phyloP scores from a whole-genome alignment of 2,888 invertebrate species.

The Cephus pulcher region DNA sequence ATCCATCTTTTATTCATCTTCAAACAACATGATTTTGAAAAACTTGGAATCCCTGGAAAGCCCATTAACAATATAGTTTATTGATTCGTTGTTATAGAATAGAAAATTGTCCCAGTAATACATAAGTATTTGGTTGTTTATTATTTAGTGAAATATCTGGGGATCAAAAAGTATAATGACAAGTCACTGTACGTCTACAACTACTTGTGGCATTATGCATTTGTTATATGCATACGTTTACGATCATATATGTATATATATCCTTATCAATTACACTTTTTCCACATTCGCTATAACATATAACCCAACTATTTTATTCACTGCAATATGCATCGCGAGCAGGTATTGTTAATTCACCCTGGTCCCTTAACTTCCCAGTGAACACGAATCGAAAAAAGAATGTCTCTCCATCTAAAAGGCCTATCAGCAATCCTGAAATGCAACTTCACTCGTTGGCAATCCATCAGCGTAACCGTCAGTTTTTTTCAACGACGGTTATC shows the following conservation, averaged over 20 bases:
- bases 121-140: neutral
- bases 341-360: neutral
- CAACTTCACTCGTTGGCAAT: constrained; percentile 27
- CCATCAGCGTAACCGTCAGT: constrained; percentile 36
- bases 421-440: constrained; percentile 15
- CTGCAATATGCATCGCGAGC: neutral
- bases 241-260: neutral
- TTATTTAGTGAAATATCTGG: neutral
- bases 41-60: neutral
- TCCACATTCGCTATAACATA: neutral
- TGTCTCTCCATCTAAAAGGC: neutral
- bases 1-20: neutral
- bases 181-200: neutral
- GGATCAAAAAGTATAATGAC: neutral
- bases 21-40: neutral
- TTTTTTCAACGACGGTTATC: constrained; percentile 33
- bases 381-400: neutral
- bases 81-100: neutral
- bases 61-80: neutral
- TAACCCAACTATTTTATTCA: neutral
- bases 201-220: neutral
- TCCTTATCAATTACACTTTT: neutral
- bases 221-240: neutral
- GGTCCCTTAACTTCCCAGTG: neutral
- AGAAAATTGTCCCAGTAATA: neutral